Conservation (phyloP, 2,797 vertebrate species). For the Lacerta agilis region DNA sequence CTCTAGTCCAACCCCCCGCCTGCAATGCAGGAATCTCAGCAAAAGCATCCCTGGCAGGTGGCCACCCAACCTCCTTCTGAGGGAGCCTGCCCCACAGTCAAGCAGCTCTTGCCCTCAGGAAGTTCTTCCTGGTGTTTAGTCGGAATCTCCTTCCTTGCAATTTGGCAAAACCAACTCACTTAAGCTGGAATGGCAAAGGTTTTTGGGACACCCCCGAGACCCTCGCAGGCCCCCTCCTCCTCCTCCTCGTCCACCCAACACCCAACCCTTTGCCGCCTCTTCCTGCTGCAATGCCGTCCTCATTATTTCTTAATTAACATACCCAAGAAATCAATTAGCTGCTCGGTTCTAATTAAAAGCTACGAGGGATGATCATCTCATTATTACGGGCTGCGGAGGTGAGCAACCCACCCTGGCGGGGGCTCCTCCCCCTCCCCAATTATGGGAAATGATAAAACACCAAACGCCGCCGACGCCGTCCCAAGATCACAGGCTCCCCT, state of each 20-base stretch:
- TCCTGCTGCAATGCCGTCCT: slow-evolving; percentile 56
- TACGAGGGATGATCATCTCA: slow-evolving; percentile 51
- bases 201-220: background rate
- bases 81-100: no score
- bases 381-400: slow-evolving; percentile 54
- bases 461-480: background rate
- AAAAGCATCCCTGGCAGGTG: no score
- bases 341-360: slow-evolving; percentile 68
- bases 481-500: slow-evolving; percentile 24
- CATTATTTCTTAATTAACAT: slow-evolving; percentile 74
- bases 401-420: slow-evolving; percentile 32
- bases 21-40: no score
- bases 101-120: no score
- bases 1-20: no score
- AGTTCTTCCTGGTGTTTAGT: no score
- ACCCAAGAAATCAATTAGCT: slow-evolving; percentile 75
- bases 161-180: background rate
- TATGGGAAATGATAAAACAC: background rate
- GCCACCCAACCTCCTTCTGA: no score
- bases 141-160: background rate
- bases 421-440: slow-evolving; percentile 26
- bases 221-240: background rate
- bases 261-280: slow-evolving; percentile 7
- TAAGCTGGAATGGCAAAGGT: background rate
- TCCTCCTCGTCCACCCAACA: background rate